Evolutionary conservation across 1,140 invertebrate genomes (phyloP), one percentile per base, ranked within the genome.

Genomic region (Carposina sasakii): DNA sequence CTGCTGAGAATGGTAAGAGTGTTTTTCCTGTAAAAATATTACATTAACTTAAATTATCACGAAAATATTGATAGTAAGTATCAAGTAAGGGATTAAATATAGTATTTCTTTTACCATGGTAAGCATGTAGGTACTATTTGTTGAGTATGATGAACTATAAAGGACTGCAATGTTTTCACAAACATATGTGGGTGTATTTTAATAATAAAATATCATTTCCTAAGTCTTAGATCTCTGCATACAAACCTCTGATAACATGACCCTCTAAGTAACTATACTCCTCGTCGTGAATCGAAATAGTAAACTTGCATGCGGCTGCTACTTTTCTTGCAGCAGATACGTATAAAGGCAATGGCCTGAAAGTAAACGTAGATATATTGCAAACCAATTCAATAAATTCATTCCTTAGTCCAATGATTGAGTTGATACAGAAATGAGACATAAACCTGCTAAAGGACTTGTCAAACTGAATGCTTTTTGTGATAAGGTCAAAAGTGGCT

Each of bases 201-300:
- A 26, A 5, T 26, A 6, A 6, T 26, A 26, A 6, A 26, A 26
- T 26, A 26, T 26, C 24, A 26, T 26, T 26, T 5, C 5, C 12
- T 26, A 5, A 26, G 24, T 26, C 5, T 26, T 26, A 26, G 12
- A 6, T 6, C 24, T 6, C 24, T 26, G 24, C 5, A 26, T 62
- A 54, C 24, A 48, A 57, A 72, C 71, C 64, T 58, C 54, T 57
- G 6, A 72, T 49, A 6, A 60, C 36, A 43, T 75, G 52, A n/a
- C 67, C 69, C 40, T 49, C 43, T 12, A 75, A 57, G 41, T 63
- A 70, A 13, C 19, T 40, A 6, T 64, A 28, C 15, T 67, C 69
- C 5, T 58, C 55, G 13, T 75, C 71, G 24, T 67, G 57, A 13
- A 52, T 23, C 9, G 64, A 60, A 31, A 67, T 45, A 0, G 58